Evolutionary conservation across 1,140 invertebrate genomes (phyloP).

Genomic region (Drosophila fuyamai): DNA sequence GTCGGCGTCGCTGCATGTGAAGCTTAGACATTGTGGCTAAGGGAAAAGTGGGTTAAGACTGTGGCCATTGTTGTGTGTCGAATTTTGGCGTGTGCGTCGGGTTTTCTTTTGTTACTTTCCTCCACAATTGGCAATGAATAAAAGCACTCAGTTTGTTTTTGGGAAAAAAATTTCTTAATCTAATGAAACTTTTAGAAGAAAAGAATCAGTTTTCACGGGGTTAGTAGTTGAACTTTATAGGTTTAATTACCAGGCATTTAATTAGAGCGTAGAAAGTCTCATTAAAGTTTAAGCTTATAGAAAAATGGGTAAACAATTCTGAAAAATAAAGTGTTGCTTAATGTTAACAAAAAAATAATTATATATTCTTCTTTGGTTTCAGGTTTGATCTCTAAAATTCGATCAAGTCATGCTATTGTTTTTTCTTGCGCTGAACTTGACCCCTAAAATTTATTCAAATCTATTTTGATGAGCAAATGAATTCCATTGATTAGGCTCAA

Average conservation of each 20-base stretch:
- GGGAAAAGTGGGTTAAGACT: slow-evolving; percentile 56
- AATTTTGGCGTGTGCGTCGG: slow-evolving; percentile 35
- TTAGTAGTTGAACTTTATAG: slow-evolving; percentile 1
- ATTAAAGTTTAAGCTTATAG: not conserved
- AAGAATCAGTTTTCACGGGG: not conserved
- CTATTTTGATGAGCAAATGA: slow-evolving; percentile 22
- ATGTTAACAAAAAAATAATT: slow-evolving; percentile 8
- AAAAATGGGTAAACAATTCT: not conserved
- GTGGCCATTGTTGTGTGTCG: slow-evolving; percentile 41
- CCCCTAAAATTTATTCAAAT: slow-evolving; percentile 29
- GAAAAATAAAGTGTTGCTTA: not conserved
- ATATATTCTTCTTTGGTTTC: slow-evolving; percentile 10
- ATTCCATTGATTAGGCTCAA: slow-evolving; percentile 10
- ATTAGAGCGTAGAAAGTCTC: not conserved
- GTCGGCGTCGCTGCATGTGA: slow-evolving; percentile 19
- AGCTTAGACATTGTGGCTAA: slow-evolving; percentile 43
- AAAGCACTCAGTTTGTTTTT: slow-evolving; percentile 8
- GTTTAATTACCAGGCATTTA: not conserved
- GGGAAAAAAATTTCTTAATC: slow-evolving; percentile 3
- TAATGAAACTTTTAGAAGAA: slow-evolving; percentile 14
- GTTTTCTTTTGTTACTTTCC: slow-evolving; percentile 38
- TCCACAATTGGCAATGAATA: slow-evolving; percentile 35
- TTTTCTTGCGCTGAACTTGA: slow-evolving; percentile 25
- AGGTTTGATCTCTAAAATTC: slow-evolving; percentile 18
- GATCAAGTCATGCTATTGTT: slow-evolving; percentile 1